A percentile compares a stretch with the other conserved stretches of the same genome.
Conservation (phyloP, 2,888 invertebrate genomes). For the Elysia crispata region DNA sequence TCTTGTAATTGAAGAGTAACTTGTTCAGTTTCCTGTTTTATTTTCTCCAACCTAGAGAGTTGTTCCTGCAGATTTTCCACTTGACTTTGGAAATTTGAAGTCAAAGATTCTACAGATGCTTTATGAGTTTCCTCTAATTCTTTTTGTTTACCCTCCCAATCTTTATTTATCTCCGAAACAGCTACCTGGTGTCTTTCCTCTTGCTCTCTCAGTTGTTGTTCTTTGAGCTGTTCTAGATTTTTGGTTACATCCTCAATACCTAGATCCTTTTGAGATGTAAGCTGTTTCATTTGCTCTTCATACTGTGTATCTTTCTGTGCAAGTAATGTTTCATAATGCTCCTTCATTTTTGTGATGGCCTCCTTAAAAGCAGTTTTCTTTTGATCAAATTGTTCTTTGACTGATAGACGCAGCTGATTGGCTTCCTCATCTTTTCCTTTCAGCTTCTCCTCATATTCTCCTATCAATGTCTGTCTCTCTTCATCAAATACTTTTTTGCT, state of each 20-base stretch:
- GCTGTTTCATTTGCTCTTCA: slow-evolving; percentile 61
- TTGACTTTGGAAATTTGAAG: slow-evolving; percentile 27
- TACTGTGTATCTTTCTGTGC: slow-evolving; percentile 67
- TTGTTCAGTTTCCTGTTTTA: slow-evolving; percentile 27
- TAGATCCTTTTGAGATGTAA: slow-evolving; percentile 66
- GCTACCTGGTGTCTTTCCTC: slow-evolving; percentile 53
- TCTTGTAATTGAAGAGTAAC: slow-evolving; percentile 27
- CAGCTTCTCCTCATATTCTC: slow-evolving; percentile 56
- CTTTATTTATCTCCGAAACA: slow-evolving; percentile 31
- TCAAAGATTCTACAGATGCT: slow-evolving; percentile 35
- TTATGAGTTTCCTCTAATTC: slow-evolving; percentile 23
- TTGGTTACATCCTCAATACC: slow-evolving; percentile 60
- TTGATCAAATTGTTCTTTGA: slow-evolving; percentile 66
- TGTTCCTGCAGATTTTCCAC: slow-evolving; percentile 48
- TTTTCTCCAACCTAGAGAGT: slow-evolving; percentile 28
- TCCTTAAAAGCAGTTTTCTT: slow-evolving; percentile 69
- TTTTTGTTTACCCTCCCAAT: slow-evolving; percentile 41
- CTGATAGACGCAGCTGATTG: slow-evolving; percentile 56
- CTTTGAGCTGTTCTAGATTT: slow-evolving; percentile 58
- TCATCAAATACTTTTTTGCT: slow-evolving; percentile 50
- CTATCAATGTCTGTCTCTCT: slow-evolving; percentile 50
- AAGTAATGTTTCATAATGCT: slow-evolving; percentile 64
- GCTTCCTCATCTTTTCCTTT: slow-evolving; percentile 53
- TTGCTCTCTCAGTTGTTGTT: slow-evolving; percentile 59
- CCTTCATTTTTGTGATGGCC: slow-evolving; percentile 66